These are phyloP conservation scores for Piaya cayana DNA, from an alignment of 2,113 vertebrate species.

Conservation along the genomic window DNA sequence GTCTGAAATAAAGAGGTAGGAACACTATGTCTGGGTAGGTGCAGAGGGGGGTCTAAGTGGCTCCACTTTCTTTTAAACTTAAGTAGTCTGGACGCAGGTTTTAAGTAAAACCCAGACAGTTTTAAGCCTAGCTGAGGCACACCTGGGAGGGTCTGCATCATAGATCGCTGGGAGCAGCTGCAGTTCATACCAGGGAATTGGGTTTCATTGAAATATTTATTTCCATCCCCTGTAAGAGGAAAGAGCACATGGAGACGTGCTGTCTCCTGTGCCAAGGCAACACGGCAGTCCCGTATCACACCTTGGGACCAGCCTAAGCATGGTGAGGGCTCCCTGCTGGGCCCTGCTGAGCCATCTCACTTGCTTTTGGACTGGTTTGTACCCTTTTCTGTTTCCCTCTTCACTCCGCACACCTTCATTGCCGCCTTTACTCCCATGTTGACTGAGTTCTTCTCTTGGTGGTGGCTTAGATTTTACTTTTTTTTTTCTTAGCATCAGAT, in stretches of 20 bases:
- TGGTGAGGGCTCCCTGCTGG: accelerated
- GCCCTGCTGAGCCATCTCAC: accelerated
- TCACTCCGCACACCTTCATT: neutral
- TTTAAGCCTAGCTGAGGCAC: neutral
- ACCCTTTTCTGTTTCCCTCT: neutral
- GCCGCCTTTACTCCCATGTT: accelerated
- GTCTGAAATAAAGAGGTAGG: neutral
- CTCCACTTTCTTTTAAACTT: neutral
- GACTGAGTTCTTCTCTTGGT: neutral
- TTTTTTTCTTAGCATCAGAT: neutral
- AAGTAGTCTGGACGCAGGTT: neutral
- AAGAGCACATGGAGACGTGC: neutral
- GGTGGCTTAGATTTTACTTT: neutral
- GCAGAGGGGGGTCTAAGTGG: accelerated
- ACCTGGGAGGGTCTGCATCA: neutral
- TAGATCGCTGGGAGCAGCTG: neutral
- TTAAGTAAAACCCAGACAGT: neutral
- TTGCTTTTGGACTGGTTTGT: accelerated
- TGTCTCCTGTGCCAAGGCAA: neutral
- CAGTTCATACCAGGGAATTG: neutral
- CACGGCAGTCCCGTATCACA: accelerated
- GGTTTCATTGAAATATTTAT: neutral
- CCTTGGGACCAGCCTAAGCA: accelerated
- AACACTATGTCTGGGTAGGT: accelerated
- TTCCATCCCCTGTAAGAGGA: neutral